phyloP scores from a whole-genome alignment of 2,888 invertebrate species.

The Glomeris marginata region DNA sequence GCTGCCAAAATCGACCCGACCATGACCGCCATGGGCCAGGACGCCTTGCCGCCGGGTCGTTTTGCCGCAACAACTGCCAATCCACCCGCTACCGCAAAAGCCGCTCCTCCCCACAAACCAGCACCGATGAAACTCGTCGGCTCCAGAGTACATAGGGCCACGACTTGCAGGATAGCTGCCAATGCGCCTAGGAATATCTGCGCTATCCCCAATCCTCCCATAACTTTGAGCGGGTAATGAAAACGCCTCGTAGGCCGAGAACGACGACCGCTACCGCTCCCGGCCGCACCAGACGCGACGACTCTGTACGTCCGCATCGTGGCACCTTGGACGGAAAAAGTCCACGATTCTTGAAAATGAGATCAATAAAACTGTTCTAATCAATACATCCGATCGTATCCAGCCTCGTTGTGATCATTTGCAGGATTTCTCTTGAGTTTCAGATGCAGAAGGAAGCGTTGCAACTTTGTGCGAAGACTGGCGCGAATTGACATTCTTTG shows the following conservation, averaged over 20 bases:
- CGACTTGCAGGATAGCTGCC: slow-evolving; percentile 10
- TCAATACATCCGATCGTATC: too few relatives aligned
- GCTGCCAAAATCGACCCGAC: slow-evolving; percentile 12
- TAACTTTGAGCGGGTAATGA: slow-evolving; percentile 10
- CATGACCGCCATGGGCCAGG: slow-evolving; percentile 12
- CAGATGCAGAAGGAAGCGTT: too few relatives aligned
- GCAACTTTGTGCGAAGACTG: too few relatives aligned
- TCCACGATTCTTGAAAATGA: too few relatives aligned
- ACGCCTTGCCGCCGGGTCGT: neutral
- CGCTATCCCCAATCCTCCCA: slow-evolving; percentile 11
- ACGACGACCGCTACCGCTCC: too few relatives aligned
- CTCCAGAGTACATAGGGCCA: slow-evolving; percentile 9
- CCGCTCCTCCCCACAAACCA: slow-evolving; percentile 10
- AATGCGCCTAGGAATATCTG: slow-evolving; percentile 10
- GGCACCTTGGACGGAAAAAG: too few relatives aligned
- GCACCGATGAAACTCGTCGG: slow-evolving; percentile 11
- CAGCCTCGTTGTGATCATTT: too few relatives aligned
- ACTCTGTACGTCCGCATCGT: too few relatives aligned
- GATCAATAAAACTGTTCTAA: too few relatives aligned
- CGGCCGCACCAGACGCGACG: too few relatives aligned
- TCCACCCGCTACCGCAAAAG: slow-evolving; percentile 6
- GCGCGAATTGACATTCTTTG: too few relatives aligned
- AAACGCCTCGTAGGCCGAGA: neutral
- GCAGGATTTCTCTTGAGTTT: too few relatives aligned
- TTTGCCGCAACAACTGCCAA: slow-evolving; percentile 7